phyloP scores from a whole-genome alignment of 2,888 invertebrate genomes.

The Drosophila mimica region DNA sequence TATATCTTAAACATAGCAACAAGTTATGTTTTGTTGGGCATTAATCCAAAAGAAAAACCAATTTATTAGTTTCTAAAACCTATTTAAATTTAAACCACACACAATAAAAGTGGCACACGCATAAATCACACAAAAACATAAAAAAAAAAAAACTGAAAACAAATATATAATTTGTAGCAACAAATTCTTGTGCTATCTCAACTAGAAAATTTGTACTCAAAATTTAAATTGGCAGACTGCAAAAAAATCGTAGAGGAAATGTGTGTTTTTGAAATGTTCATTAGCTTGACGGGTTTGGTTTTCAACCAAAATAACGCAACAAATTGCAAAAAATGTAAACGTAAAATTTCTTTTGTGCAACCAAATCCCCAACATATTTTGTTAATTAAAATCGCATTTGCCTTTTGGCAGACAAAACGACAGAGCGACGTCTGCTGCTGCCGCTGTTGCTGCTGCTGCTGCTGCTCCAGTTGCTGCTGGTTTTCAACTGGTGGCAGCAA shows the following conservation, averaged over 20 bases:
- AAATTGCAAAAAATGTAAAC: conserved; percentile 56
- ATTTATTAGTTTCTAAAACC: conserved; percentile 69
- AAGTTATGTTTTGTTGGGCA: conserved; percentile 8
- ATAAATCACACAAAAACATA: conserved; percentile 67
- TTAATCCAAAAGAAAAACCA: conserved; percentile 19
- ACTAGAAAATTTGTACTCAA: conserved; percentile 70
- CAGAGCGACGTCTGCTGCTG: conserved; percentile 9
- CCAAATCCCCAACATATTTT: conserved; percentile 71
- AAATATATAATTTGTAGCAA: conserved; percentile 39
- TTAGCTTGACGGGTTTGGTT: conserved; percentile 57
- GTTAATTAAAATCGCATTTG: conserved; percentile 80
- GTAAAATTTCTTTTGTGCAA: conserved; percentile 77
- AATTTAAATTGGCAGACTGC: conserved; percentile 35
- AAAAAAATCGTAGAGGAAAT: conserved; percentile 5
- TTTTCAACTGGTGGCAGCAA: conserved; percentile 64
- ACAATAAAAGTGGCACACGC: conserved; percentile 72
- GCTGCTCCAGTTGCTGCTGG: conserved; percentile 74
- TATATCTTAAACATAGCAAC: conserved; percentile 30
- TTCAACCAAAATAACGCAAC: conserved; percentile 37
- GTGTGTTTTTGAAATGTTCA: conserved; percentile 54
- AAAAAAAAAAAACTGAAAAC: conserved; percentile 1
- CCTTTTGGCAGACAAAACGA: conserved; percentile 57
- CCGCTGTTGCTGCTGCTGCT: conserved; percentile 19
- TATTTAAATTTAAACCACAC: conserved; percentile 51
- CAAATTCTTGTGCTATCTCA: conserved; percentile 67